These are phyloP conservation scores for Alaudala cheleensis DNA, from an alignment of 2,113 vertebrate species.

Conservation along the genomic window DNA sequence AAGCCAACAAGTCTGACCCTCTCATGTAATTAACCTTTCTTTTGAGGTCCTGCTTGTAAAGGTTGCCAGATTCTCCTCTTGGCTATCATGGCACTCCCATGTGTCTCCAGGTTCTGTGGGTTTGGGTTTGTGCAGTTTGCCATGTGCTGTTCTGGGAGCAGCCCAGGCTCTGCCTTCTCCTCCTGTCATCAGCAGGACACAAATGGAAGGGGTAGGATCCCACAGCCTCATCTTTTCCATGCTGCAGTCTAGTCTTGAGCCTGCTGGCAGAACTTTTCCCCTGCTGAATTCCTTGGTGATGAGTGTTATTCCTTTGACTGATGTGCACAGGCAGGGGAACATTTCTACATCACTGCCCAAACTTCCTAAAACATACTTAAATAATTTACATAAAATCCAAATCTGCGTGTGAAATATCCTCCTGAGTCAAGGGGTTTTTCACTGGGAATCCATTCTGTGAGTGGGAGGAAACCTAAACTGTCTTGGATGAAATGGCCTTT, in stretches of 20 bases:
- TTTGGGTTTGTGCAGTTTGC: background rate
- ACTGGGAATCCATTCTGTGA: background rate
- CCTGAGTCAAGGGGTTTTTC: constrained; percentile 17
- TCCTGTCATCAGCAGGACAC: background rate
- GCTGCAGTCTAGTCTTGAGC: background rate
- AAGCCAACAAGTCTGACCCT: background rate
- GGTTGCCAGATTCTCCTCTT: background rate
- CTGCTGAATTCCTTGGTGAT: background rate
- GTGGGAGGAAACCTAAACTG: constrained; percentile 41
- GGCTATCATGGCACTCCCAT: accelerated
- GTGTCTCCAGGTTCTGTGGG: accelerated
- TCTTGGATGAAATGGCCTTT: background rate
- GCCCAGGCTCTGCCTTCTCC: background rate
- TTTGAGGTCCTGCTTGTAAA: background rate
- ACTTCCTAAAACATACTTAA: constrained; percentile 22
- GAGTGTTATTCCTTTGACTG: constrained; percentile 1
- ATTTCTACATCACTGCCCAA: constrained; percentile 18
- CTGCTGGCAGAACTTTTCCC: background rate
- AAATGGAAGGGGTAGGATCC: background rate
- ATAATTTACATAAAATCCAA: constrained; percentile 58
- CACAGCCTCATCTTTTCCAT: background rate
- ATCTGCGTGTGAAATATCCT: constrained; percentile 44
- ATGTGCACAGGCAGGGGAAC: background rate
- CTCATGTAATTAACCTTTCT: background rate
- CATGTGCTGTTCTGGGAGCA: background rate